Percentiles rank a stretch among this genome's conserved stretches.
phyloP scores from a whole-genome alignment of 1,140 invertebrate species.

The Anastrepha ludens region DNA sequence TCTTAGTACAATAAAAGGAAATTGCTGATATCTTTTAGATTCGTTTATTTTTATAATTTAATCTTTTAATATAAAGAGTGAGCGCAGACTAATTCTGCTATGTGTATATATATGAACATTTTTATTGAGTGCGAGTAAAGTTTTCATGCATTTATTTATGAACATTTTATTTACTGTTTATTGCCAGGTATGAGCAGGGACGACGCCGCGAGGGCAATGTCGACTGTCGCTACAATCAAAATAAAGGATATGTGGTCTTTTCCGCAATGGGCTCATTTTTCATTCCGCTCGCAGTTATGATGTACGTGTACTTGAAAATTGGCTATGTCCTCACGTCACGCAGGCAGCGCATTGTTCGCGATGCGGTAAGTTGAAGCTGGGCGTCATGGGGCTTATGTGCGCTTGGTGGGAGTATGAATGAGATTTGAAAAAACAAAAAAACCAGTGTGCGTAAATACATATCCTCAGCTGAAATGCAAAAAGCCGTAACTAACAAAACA shows the following conservation, averaged over 20 bases:
- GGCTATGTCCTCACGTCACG: conserved; percentile 87
- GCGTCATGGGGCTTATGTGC: not conserved
- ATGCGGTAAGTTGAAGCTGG: conserved; percentile 65
- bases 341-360: conserved; percentile 73
- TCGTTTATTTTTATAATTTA: too few relatives aligned
- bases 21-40: too few relatives aligned
- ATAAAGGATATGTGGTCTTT: conserved; percentile 91
- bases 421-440: too few relatives aligned
- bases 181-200: conserved; percentile 80
- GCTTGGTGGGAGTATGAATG: too few relatives aligned
- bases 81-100: too few relatives aligned
- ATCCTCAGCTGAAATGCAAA: too few relatives aligned
- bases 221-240: conserved; percentile 85
- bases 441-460: too few relatives aligned
- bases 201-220: conserved; percentile 76
- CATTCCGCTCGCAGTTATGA: conserved; percentile 92
- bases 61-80: too few relatives aligned
- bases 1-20: too few relatives aligned
- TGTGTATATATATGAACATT: too few relatives aligned
- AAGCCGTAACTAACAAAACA: too few relatives aligned
- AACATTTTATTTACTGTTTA: conserved; percentile 9
- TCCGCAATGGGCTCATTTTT: conserved; percentile 92
- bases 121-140: too few relatives aligned
- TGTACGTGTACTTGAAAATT: conserved; percentile 92
- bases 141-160: not conserved